Conservation (phyloP, 2,888 invertebrate species). For the Rhorus exstirpatorius region DNA sequence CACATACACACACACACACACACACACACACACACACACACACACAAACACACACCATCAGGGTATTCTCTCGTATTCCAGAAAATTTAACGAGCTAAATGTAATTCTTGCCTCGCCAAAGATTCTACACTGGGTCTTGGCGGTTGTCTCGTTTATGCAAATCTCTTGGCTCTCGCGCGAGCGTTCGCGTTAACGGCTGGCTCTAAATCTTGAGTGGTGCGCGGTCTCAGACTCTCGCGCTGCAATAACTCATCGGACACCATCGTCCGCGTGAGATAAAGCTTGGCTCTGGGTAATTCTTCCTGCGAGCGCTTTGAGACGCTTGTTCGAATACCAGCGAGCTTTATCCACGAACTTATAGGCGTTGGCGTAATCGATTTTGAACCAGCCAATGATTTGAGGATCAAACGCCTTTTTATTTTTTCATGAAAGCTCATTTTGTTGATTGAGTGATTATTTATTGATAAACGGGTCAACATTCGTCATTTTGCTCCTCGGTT, state of each 20-base stretch:
- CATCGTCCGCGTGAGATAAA: constrained; percentile 42
- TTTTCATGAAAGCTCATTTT: no score
- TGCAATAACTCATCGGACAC: constrained; percentile 76
- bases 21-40: no score
- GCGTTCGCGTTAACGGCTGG: constrained; percentile 75
- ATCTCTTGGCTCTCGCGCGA: constrained; percentile 68
- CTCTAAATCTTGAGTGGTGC: constrained; percentile 79
- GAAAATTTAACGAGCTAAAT: constrained; percentile 63
- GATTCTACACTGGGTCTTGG: constrained; percentile 35
- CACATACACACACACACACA: no score
- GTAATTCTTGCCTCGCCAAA: constrained; percentile 29
- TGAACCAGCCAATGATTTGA: constrained; percentile 27
- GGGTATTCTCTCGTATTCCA: constrained; percentile 69
- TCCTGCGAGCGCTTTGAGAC: constrained; percentile 39
- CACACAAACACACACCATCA: no score
- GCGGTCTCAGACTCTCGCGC: constrained; percentile 74
- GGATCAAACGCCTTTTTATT: no score
- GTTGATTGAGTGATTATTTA: no score
- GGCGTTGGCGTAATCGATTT: constrained; percentile 58
- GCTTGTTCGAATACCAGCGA: no score
- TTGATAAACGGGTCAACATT: no score
- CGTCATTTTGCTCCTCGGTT: no score
- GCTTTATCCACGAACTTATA: no score
- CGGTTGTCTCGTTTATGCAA: constrained; percentile 75
- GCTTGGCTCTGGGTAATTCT: constrained; percentile 34